phyloP scores from a whole-genome alignment of 2,797 vertebrate species.

The Sebastes matsubarae region DNA sequence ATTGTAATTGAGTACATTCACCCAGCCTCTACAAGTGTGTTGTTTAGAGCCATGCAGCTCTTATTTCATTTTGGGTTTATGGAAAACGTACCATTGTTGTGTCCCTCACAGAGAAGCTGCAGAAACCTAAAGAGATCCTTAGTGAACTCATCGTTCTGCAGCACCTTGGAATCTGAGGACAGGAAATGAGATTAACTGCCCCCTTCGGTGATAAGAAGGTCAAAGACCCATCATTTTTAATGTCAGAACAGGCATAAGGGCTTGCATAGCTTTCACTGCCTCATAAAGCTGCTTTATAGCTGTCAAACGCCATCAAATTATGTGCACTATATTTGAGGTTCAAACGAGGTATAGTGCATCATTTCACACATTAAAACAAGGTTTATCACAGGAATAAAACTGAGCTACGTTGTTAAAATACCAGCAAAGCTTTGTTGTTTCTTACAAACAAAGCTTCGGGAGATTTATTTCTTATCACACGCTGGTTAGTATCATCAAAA shows the following conservation, averaged over 20 bases:
- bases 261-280: slow-evolving; percentile 51
- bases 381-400: slow-evolving; percentile 55
- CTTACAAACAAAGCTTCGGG: slow-evolving; percentile 70
- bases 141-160: slow-evolving; percentile 98
- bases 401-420: slow-evolving; percentile 64
- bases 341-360: slow-evolving; percentile 50
- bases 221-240: slow-evolving; percentile 29
- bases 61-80: not conserved
- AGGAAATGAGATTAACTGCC: slow-evolving; percentile 59
- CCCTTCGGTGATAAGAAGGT: slow-evolving; percentile 10
- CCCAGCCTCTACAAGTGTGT: not conserved
- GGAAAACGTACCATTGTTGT: slow-evolving; percentile 92
- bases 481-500: slow-evolving; percentile 70
- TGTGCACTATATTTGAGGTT: slow-evolving; percentile 46
- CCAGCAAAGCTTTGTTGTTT: slow-evolving; percentile 59
- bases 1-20: not conserved
- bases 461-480: slow-evolving; percentile 47
- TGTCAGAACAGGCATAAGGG: slow-evolving; percentile 48
- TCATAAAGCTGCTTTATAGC: slow-evolving; percentile 53
- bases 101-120: slow-evolving; percentile 97
- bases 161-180: slow-evolving; percentile 93
- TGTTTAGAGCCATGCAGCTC: not conserved
- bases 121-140: slow-evolving; percentile 98
- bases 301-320: slow-evolving; percentile 41
- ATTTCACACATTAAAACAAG: slow-evolving; percentile 56